Evolutionary conservation across 2,797 vertebrate species (phyloP).

Genomic region (Anolis apletophallus): DNA sequence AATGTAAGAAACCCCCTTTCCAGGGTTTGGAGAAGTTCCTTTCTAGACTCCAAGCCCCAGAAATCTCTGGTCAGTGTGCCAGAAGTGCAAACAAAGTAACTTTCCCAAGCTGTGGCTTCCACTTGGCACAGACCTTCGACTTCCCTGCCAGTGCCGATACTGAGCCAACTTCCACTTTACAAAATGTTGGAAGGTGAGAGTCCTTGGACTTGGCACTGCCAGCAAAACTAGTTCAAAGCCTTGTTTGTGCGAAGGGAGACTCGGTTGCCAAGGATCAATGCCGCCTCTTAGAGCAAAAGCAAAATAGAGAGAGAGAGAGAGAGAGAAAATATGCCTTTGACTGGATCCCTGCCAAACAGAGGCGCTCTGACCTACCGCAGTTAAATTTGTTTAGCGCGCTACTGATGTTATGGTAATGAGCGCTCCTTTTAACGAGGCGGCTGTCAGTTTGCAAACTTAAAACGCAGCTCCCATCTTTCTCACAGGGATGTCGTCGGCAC

Average conservation of each 20-base stretch:
- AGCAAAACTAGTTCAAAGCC: conserved; percentile 44
- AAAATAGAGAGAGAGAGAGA: conserved; percentile 25
- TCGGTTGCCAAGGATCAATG: conserved; percentile 37
- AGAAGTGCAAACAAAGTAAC: background rate
- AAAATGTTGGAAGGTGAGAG: no score
- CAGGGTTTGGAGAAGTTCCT: no score
- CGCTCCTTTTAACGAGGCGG: conserved; percentile 55
- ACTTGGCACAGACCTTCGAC: no score
- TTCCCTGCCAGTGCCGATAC: fast-evolving
- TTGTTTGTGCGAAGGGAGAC: conserved; percentile 29
- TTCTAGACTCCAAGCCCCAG: no score
- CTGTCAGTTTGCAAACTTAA: conserved; percentile 49
- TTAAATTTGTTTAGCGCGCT: conserved; percentile 58
- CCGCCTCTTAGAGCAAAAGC: conserved; percentile 62
- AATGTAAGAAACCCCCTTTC: no score
- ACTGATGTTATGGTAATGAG: conserved; percentile 63
- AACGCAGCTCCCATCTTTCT: conserved; percentile 28
- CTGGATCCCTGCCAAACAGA: conserved; percentile 60
- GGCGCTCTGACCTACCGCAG: conserved; percentile 50
- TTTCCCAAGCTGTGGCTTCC: background rate
- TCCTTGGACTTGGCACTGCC: background rate
- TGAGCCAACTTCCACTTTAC: background rate
- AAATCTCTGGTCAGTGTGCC: no score
- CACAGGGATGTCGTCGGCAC: conserved; percentile 24
- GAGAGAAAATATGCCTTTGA: conserved; percentile 13